Conservation (phyloP, 2,113 vertebrate genomes). For the Grallaria varia region DNA sequence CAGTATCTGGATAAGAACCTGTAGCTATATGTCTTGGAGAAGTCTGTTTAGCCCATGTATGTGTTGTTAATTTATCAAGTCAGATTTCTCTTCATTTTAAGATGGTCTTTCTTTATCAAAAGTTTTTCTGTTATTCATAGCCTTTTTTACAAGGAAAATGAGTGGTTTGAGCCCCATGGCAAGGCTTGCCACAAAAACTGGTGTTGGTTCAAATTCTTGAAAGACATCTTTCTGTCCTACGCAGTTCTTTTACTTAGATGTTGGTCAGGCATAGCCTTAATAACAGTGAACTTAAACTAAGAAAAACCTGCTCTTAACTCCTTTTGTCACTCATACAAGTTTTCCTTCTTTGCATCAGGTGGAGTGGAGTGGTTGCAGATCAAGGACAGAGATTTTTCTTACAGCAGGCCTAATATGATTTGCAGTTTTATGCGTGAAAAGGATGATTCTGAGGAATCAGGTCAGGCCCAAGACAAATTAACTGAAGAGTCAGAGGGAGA, state of each 20-base stretch:
- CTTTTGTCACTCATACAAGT: neutral
- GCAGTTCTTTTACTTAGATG: neutral
- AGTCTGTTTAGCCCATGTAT: neutral
- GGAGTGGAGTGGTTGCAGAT: conserved; percentile 80
- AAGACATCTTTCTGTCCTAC: neutral
- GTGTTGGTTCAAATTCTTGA: neutral
- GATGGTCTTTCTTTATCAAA: neutral
- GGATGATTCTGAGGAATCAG: conserved; percentile 69
- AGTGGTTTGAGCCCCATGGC: neutral
- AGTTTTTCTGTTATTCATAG: neutral
- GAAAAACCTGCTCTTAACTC: neutral
- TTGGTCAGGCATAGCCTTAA: neutral
- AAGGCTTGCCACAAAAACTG: neutral
- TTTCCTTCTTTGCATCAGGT: conserved; percentile 50
- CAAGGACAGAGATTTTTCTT: conserved; percentile 75
- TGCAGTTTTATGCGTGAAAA: conserved; percentile 77
- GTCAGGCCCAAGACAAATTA: conserved; percentile 62
- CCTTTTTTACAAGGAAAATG: neutral
- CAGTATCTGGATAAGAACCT: neutral
- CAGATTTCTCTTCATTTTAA: neutral
- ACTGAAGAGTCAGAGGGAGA: conserved; percentile 69
- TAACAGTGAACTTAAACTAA: neutral
- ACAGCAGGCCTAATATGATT: conserved; percentile 73
- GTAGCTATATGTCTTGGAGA: neutral
- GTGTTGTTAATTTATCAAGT: neutral